phyloP scores from a whole-genome alignment of 2,797 vertebrate species.

The Crenuchus spilurus region DNA sequence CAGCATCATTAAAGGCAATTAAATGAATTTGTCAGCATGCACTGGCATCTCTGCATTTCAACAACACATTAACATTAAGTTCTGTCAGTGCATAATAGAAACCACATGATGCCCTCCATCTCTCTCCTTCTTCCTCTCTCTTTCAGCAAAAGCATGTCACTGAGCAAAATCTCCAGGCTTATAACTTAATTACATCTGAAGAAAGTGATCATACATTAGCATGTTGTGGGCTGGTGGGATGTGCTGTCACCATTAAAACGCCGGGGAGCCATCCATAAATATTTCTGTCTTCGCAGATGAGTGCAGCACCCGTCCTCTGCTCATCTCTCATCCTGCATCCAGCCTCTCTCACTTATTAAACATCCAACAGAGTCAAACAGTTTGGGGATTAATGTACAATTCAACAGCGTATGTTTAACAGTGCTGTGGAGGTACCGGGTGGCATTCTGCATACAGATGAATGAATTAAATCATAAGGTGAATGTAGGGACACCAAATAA shows the following conservation, averaged over 20 bases:
- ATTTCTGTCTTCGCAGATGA: neutral
- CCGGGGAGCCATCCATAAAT: slow-evolving; percentile 14
- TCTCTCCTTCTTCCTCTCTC: no score
- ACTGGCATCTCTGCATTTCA: neutral
- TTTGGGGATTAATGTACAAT: neutral
- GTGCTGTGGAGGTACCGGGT: neutral
- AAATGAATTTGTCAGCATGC: neutral
- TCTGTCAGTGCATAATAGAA: neutral
- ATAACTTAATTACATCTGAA: slow-evolving; percentile 29
- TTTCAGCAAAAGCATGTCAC: neutral
- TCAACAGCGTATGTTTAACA: neutral
- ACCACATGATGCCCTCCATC: no score
- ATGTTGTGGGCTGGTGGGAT: slow-evolving; percentile 22
- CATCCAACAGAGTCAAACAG: neutral
- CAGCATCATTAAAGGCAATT: neutral
- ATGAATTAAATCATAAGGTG: neutral
- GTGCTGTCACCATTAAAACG: slow-evolving; percentile 21
- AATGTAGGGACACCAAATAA: neutral
- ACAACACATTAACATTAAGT: neutral
- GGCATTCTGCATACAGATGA: neutral
- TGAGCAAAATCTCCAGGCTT: neutral
- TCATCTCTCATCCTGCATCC: neutral
- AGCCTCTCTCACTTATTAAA: slow-evolving; percentile 1
- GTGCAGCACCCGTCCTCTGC: neutral
- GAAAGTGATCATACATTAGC: slow-evolving; percentile 13